Base-by-base conservation (phyloP, 1,140 invertebrate genomes). In the Physella acuta region DNA sequence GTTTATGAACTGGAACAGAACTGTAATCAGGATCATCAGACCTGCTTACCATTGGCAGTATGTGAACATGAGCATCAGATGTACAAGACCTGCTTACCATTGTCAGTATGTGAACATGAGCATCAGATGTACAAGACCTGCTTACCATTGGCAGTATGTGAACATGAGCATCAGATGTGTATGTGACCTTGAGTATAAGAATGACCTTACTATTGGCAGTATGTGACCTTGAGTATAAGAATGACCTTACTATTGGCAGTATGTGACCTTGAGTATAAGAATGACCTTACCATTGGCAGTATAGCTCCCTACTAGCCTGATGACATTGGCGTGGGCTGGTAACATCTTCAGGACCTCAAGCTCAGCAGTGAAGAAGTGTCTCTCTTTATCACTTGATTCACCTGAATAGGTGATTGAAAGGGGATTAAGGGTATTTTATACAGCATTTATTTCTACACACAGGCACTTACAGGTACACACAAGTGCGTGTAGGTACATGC, bases 261-360 rank as follows among this genome's bases (percentile, higher is more conserved):
- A 44, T 44, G 20, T 8, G 8, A 11, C 20, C 20, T 44, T 44
- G 20, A 20, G 8, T 11, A 44, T 44, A 8, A 44, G 39, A 44
- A 62, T 8, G 5, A n/a, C 68, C 71, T 73, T 68, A 81, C 80
- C 80, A 75, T 76, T 76, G 8, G 74, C 65, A 1, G 93, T 95
- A 80, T 94, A 97, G 78, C 93, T 95, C 4, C 92, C 94, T 30
- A 96, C 84, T 2, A 97, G 86, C 26, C 91, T 86, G 0, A 97
- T 92, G 0, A 97, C 92, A 81, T 97, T 95, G 24, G 74, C 73
- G 68, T 85, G 81, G 24, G 79, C 71, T 49, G 93, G 92, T 34
- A 97, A 84, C 75, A 90, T 92, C 84, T 97, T 97, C 92, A 96
- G 93, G 0, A 97, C 93, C 79, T 92, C 89, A 20, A 97, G 84